Base-by-base conservation (phyloP, 2,888 invertebrate species). In the Apocheima hispidaria region DNA sequence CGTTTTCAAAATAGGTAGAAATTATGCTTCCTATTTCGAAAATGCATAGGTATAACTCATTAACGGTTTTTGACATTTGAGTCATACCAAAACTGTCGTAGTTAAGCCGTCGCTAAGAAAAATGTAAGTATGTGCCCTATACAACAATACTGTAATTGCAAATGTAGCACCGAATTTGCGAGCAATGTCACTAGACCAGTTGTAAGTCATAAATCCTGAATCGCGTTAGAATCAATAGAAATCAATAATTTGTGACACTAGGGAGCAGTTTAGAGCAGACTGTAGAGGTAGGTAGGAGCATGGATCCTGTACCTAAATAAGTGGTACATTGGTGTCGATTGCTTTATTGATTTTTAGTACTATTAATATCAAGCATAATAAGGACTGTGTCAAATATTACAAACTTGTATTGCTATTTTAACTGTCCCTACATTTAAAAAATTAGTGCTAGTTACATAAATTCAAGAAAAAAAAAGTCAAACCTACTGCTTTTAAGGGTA, bases 211-310 rank as follows among this genome's bases (percentile, higher is more conserved):
- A 87, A 88, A 90, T 90, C 88, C 84, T 82, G 81, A 68, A 79
- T 73, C 78, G 77, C 87, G 83, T 91, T 91, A 86, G 87, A 92
- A 88, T 91, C 92, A 90, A 92, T 92, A 78, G 79, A 76, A 88
- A 90, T 90, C 90, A 91, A 90, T 91, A 86, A 82, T 68, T 66
- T 50, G 65, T 63, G 71, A 74, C 91, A 79, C 90, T 68, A 68
- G 91, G 88, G 92, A 86, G 87, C 73, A 81, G 81, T 90, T 85
- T 66, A 72, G 67, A 73, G 70, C 74, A 65, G 70, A 69, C 69
- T 69, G 73, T 44, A 40, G 26, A 43, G 14, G 10, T 14, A 10
- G 1, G 26, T 1, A 23, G n/a, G n/a, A n/a, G 10, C 30, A 16
- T 5, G 16, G 30, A 18, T 18, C 9, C 18, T 12, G 30, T 43